These are phyloP conservation scores for Cylas formicarius DNA, from an alignment of 1,140 invertebrate species.

Conservation along the genomic window DNA sequence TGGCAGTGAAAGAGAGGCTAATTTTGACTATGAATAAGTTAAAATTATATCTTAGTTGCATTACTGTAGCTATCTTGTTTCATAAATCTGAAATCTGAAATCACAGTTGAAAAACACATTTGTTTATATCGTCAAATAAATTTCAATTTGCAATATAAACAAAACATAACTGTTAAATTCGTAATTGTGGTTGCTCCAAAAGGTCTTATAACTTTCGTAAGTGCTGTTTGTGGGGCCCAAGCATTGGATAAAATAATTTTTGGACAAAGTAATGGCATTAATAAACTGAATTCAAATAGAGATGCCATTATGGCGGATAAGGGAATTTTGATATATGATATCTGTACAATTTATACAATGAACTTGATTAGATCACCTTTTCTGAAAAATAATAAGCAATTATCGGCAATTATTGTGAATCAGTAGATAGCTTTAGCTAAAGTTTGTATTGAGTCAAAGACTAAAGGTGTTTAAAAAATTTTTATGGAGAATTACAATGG, in stretches of 20 bases:
- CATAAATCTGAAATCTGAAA: too few relatives aligned
- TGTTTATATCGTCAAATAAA: slow-evolving; percentile 26
- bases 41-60: too few relatives aligned
- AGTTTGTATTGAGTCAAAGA: too few relatives aligned
- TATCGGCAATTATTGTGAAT: too few relatives aligned
- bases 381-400: slow-evolving; percentile 17
- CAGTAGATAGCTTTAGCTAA: too few relatives aligned
- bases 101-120: slow-evolving; percentile 27
- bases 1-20: too few relatives aligned
- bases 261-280: slow-evolving; percentile 18
- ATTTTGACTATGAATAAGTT: too few relatives aligned
- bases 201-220: slow-evolving; percentile 32
- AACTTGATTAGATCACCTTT: slow-evolving; percentile 21
- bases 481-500: too few relatives aligned
- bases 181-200: slow-evolving; percentile 32
- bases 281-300: slow-evolving; percentile 11
- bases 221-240: too few relatives aligned
- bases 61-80: too few relatives aligned
- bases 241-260: slow-evolving; percentile 30
- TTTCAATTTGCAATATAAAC: slow-evolving; percentile 37
- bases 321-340: slow-evolving; percentile 22
- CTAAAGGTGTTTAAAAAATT: too few relatives aligned
- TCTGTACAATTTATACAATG: slow-evolving; percentile 13
- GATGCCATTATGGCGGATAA: slow-evolving; percentile 21
- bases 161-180: slow-evolving; percentile 28